Evolutionary conservation across 2,113 vertebrate species (phyloP), one percentile per base, ranked within the genome.

Genomic region (Laticauda laticaudata): DNA sequence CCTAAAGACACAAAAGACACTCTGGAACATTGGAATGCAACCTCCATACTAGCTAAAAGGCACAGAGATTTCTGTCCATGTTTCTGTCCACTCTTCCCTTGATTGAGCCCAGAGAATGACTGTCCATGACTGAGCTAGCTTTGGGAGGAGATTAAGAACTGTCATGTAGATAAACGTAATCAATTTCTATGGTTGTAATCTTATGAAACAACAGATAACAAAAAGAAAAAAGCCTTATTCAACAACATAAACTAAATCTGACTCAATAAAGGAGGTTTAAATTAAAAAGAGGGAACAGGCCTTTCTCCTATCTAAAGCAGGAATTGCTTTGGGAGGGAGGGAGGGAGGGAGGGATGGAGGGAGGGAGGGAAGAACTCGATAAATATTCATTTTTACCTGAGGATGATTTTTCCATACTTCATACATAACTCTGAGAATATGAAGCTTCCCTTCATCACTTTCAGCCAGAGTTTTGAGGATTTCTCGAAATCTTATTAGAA

Each of bases 361-460:
- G 20, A 94, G 2, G 14, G 14, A 34, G 0, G n/a, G 5, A 75
- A 24, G 45, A 34, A n/a, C 2, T n/a, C 23, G 55, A 88, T n/a
- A 87, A 26, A 39, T 0, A 87, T 91, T 86, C 29, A 29, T 23
- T 92, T 94, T 97, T 94, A 99, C 99, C 99, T 99, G 98, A 10
- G 99, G 99, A 93, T 99, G 99, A 96, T 99, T 99, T 96, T 97
- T 98, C 99, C 99, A 99, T 88, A 98, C 98, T 7, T 99, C 98
- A 90, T 99, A 99, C 51, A 99, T 98, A 93, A 99, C 99, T 94
- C 98, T 98, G 10, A 99, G 98, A 95, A 99, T 98, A 91, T 99
- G 99, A 87, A 99, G 97, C 92, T 99, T 99, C n/a, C 99, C 99
- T 95, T 99, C 99, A 92, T 99, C 99, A 29, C 97, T 98, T 91